Base-by-base conservation (phyloP, 2,888 invertebrate genomes). In the Hypomecis atomaria region DNA sequence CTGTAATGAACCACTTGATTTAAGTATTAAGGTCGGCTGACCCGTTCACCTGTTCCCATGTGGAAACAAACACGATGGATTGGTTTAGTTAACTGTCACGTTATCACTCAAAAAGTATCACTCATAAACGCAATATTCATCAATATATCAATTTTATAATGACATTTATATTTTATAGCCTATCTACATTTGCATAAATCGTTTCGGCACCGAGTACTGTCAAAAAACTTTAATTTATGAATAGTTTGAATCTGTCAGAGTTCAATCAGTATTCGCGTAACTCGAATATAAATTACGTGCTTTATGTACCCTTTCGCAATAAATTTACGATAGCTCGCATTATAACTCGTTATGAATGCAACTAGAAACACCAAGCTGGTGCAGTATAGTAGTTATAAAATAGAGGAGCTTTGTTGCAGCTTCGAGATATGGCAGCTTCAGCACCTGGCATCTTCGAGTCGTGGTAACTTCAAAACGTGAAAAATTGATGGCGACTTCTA, bases 1-100 rank as follows among this genome's bases (percentile, higher is more conserved):
- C 70, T 67, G 71, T 73, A 77, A 76, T 77, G 71, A 76, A 68
- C 52, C 60, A 65, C 61, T 69, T 66, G 62, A 71, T 67, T 74
- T 71, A 67, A 59, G 43, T 45, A 77, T 73, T 71, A 69, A 75
- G 76, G 75, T 72, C 75, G 67, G 23, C 43, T 43, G 33, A 42
- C 40, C 57, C 62, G 56, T 63, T 68, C 66, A 62, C 66, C 48
- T 36, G 49, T 59, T 40, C 34, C 13, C 55, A 33, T 49, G 49
- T 64, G 45, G 44, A 36, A 36, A 34, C 33, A 44, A 47, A 40
- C 53, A 53, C 52, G 45, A 50, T n/a, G 42, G 43, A 23, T 6
- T 69, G 48, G 63, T 66, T 69, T 67, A 67, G 57, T 45, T 54
- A 5, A 40, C 62, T 66, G 67, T 62, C 67, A 62, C 47, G 49